Evolutionary conservation across 2,888 invertebrate genomes (phyloP).

Genomic region (Rhagonycha fulva): DNA sequence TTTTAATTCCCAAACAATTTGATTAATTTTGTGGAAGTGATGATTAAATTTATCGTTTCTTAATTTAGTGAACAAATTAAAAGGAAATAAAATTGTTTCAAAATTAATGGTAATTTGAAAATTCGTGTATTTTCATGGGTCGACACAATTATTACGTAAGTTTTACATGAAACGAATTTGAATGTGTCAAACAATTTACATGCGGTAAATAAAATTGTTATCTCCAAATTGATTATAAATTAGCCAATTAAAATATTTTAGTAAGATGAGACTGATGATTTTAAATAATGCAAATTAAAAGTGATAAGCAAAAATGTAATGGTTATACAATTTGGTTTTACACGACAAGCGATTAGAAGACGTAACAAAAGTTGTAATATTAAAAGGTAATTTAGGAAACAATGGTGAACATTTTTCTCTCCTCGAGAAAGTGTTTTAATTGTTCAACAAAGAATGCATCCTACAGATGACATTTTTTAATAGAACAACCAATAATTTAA

Average conservation of each 20-base stretch:
- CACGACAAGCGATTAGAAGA: background rate
- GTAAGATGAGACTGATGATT: background rate
- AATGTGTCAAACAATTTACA: background rate
- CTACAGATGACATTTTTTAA: constrained; percentile 4
- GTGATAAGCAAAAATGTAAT: background rate
- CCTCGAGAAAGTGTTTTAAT: constrained; percentile 10
- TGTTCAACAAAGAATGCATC: constrained; percentile 8
- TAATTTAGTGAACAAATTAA: background rate
- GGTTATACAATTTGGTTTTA: background rate
- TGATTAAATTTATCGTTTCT: background rate
- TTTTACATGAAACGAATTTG: background rate
- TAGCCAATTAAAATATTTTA: background rate
- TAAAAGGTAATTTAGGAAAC: background rate
- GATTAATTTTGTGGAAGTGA: background rate
- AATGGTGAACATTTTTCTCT: constrained; percentile 1
- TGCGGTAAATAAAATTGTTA: background rate
- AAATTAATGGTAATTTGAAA: background rate
- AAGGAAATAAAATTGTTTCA: background rate
- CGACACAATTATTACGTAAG: background rate
- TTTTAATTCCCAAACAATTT: background rate
- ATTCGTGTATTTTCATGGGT: background rate
- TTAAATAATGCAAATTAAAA: background rate
- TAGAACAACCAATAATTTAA: constrained; percentile 8
- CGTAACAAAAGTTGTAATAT: background rate
- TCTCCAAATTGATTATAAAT: background rate